Percentiles rank a stretch among this genome's conserved stretches.
phyloP scores from a whole-genome alignment of 2,888 invertebrate species.

The Ichneumon xanthorius region DNA sequence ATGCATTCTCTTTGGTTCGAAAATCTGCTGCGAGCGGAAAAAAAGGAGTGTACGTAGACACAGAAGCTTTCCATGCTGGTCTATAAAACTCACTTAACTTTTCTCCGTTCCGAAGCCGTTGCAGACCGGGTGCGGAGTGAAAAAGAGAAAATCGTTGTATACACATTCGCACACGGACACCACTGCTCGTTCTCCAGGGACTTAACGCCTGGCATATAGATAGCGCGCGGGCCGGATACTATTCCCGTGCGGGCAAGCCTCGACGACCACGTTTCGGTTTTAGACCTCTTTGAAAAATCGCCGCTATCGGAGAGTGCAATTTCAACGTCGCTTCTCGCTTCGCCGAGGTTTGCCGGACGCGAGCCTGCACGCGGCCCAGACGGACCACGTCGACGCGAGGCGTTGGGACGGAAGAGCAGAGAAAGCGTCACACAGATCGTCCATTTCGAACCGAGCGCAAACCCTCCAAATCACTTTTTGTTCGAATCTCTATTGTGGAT shows the following conservation, averaged over 20 bases:
- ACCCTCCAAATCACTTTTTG: neutral
- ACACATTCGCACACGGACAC: neutral
- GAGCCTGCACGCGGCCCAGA: constrained; percentile 1
- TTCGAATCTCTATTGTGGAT: neutral
- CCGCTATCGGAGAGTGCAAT: constrained; percentile 49
- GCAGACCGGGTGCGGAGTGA: constrained; percentile 6
- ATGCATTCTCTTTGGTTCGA: constrained; percentile 47
- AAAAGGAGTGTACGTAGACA: neutral
- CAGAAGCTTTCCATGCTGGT: constrained; percentile 17
- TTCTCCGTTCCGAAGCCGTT: constrained; percentile 9
- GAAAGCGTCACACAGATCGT: neutral
- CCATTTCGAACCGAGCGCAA: neutral
- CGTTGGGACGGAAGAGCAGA: constrained; percentile 3
- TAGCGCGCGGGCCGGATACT: constrained; percentile 2
- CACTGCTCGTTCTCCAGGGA: neutral
- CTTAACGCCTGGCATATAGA: neutral
- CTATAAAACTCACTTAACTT: constrained; percentile 15
- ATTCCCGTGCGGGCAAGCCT: constrained; percentile 2
- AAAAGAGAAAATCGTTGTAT: constrained; percentile 34
- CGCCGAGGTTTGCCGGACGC: constrained; percentile 4
- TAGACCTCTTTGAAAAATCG: constrained; percentile 54
- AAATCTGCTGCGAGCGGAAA: constrained; percentile 38
- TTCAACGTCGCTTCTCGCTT: constrained; percentile 44
- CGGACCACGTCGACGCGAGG: constrained; percentile 2
- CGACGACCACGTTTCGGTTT: constrained; percentile 46